Percentiles rank a stretch among this genome's conserved stretches.
Evolutionary conservation across 2,888 invertebrate species (phyloP).

Genomic region (Melanostoma scalare): DNA sequence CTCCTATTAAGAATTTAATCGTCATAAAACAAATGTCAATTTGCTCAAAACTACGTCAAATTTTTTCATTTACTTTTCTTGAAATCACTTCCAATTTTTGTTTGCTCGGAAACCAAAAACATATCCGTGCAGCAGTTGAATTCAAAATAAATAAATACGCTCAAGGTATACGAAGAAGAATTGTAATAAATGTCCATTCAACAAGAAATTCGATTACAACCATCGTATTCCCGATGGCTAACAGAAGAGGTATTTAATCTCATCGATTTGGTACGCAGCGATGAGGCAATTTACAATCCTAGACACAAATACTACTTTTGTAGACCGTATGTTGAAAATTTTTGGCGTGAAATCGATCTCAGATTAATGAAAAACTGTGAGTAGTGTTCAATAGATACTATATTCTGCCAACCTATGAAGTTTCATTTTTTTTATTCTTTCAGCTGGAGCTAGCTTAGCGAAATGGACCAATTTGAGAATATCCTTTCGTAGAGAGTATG

Average conservation of each 20-base stretch:
- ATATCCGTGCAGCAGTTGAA: conserved; percentile 30
- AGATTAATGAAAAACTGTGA: conserved; percentile 79
- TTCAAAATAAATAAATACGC: conserved; percentile 22
- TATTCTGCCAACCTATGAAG: background rate
- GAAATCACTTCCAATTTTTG: conserved; percentile 66
- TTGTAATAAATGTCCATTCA: conserved; percentile 33
- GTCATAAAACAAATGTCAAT: conserved; percentile 34
- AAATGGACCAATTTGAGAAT: conserved; percentile 81
- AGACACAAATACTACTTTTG: conserved; percentile 81
- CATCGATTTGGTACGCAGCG: conserved; percentile 80
- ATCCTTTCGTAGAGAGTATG: conserved; percentile 80
- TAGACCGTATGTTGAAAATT: conserved; percentile 80
- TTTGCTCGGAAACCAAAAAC: conserved; percentile 38
- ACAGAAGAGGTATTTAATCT: conserved; percentile 80
- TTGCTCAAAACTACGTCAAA: conserved; percentile 63
- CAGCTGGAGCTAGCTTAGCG: conserved; percentile 79
- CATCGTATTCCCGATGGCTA: conserved; percentile 78
- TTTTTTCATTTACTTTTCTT: conserved; percentile 40
- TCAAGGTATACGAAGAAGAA: background rate
- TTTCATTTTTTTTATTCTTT: background rate
- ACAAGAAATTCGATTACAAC: conserved; percentile 28
- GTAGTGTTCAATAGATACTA: background rate
- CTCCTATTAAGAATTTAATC: conserved; percentile 2
- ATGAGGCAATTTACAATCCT: conserved; percentile 81
- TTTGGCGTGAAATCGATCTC: conserved; percentile 80